These are phyloP conservation scores for Bursaphelenchus okinawaensis DNA, from an alignment of 2,888 invertebrate species.

Conservation along the genomic window DNA sequence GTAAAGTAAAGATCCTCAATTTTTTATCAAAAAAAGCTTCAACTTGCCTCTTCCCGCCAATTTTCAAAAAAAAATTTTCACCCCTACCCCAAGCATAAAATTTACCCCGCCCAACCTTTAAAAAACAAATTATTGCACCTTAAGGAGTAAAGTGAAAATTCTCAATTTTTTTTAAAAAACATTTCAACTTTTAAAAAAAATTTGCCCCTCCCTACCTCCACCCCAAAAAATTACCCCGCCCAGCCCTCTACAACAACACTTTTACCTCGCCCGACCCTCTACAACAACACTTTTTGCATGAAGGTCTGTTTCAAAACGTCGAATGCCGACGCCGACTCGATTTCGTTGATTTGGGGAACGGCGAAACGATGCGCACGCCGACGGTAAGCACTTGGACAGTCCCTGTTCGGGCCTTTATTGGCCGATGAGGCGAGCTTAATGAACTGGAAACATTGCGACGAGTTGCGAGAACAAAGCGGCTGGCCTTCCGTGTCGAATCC, in stretches of 20 bases:
- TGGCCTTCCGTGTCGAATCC: conserved; percentile 35
- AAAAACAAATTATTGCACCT: too few relatives aligned
- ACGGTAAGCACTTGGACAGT: conserved; percentile 4
- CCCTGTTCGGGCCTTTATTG: neutral
- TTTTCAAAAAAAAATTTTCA: too few relatives aligned
- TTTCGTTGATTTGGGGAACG: neutral
- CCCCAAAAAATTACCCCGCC: too few relatives aligned
- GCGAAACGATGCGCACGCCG: conserved; percentile 3
- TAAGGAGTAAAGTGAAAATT: neutral
- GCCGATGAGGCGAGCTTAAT: conserved; percentile 2
- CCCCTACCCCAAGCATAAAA: too few relatives aligned
- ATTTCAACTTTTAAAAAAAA: too few relatives aligned
- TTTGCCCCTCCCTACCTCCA: too few relatives aligned
- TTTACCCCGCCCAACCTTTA: too few relatives aligned
- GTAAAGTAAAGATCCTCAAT: too few relatives aligned
- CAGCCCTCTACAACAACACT: too few relatives aligned
- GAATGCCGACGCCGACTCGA: neutral
- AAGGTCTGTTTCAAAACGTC: neutral
- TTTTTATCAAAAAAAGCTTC: too few relatives aligned
- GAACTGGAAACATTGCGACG: conserved; percentile 27
- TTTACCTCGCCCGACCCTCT: too few relatives aligned
- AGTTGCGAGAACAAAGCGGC: conserved; percentile 21
- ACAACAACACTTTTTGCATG: neutral
- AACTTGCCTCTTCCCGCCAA: too few relatives aligned
- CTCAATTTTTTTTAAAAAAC: neutral